Evolutionary conservation across 2,888 invertebrate species (phyloP).

Genomic region (Agriopis marginaria): DNA sequence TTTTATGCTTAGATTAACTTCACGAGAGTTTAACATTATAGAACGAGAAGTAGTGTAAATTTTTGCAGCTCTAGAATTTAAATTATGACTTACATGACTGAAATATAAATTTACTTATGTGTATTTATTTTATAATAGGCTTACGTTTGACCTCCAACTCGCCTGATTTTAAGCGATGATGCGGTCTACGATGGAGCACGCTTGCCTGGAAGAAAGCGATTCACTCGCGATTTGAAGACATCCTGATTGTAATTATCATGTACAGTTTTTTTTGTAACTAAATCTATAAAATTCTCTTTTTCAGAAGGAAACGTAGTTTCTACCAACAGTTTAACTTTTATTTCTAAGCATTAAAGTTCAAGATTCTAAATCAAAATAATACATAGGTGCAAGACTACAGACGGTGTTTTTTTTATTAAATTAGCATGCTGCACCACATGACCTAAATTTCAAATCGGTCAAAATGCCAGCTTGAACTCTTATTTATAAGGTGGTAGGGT

Average conservation of each 20-base stretch:
- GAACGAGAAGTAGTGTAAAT: background rate
- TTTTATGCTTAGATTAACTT: constrained; percentile 9
- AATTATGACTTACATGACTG: no score
- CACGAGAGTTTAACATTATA: constrained; percentile 2
- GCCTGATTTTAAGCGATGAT: no score
- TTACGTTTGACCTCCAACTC: no score
- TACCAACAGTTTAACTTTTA: constrained; percentile 1
- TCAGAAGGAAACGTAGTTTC: no score
- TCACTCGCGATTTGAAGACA: no score
- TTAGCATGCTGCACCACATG: constrained; percentile 66
- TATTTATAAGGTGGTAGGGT: constrained; percentile 39
- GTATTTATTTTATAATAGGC: no score
- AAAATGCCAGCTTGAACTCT: constrained; percentile 17
- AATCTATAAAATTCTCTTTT: no score
- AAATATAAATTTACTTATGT: no score
- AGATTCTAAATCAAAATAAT: constrained; percentile 3
- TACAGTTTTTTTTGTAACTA: no score
- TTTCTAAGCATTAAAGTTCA: constrained; percentile 4
- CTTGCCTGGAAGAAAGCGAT: no score
- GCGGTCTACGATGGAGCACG: no score
- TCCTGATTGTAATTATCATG: no score
- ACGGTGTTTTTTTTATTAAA: constrained; percentile 62
- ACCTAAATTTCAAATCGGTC: constrained; percentile 54
- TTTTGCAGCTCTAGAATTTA: constrained; percentile 1
- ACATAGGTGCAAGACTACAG: constrained; percentile 32